Percentiles rank a stretch among this genome's conserved stretches.
Evolutionary conservation across 2,797 vertebrate species (phyloP).

Genomic region (Amblyraja radiata): DNA sequence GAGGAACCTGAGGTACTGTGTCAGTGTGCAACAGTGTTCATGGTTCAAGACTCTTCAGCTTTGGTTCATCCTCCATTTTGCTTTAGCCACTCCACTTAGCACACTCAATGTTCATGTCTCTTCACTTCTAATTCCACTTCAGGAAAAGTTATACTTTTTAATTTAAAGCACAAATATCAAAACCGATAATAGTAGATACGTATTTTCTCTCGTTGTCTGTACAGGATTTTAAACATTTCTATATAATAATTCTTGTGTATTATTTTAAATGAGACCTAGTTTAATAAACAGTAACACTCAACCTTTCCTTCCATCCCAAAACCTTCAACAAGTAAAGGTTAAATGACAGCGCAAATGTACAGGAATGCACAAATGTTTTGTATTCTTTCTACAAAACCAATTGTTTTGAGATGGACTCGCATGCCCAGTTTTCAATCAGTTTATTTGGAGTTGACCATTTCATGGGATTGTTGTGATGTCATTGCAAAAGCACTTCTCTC

Average conservation of each 20-base stretch:
- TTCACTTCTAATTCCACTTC: slow-evolving; percentile 4
- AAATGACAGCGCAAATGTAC: slow-evolving; percentile 28
- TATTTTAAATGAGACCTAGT: slow-evolving; percentile 11
- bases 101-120: neutral
- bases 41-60: neutral
- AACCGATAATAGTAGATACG: slow-evolving; percentile 14
- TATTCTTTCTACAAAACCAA: neutral
- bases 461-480: neutral
- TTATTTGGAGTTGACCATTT: neutral
- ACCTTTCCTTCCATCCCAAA: neutral
- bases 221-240: neutral
- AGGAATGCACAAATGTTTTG: slow-evolving; percentile 11
- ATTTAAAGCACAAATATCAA: slow-evolving; percentile 29
- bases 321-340: neutral
- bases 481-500: slow-evolving; percentile 14
- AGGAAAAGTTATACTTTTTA: slow-evolving; percentile 7
- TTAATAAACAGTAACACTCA: neutral
- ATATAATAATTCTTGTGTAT: slow-evolving; percentile 19
- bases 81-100: neutral
- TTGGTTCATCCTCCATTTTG: neutral
- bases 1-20: neutral
- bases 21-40: neutral
- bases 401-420: neutral
- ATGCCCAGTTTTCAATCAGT: neutral
- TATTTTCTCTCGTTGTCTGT: slow-evolving; percentile 8